Percentiles rank a stretch among this genome's conserved stretches.
Conservation (phyloP, 2,888 invertebrate genomes). For the Apodemia mormo region DNA sequence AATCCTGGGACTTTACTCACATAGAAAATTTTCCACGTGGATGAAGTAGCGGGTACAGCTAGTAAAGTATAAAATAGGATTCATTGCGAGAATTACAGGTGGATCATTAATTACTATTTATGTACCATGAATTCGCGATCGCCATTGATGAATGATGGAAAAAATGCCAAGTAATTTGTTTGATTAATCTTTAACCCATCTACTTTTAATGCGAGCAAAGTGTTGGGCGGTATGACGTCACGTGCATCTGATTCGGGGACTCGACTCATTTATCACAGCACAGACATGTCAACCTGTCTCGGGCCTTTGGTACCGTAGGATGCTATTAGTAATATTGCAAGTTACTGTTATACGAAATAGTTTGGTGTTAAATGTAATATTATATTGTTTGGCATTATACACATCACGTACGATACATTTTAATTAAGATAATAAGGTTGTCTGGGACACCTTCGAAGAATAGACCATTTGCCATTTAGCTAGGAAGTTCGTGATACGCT, state of each 20-base stretch:
- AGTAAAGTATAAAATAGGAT: background rate
- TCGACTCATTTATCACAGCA: conserved; percentile 39
- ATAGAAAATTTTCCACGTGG: too few species aligned
- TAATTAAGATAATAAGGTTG: too few species aligned
- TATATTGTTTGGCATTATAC: background rate
- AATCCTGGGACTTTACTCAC: too few species aligned
- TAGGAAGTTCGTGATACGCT: too few species aligned
- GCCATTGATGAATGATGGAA: conserved; percentile 8
- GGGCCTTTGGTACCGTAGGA: conserved; percentile 41
- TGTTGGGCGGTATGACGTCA: conserved; percentile 54
- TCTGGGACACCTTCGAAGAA: too few species aligned
- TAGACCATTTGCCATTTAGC: too few species aligned
- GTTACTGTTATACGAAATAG: conserved; percentile 33
- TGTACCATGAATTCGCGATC: background rate
- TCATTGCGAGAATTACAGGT: background rate
- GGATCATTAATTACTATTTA: background rate
- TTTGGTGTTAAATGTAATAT: conserved; percentile 18
- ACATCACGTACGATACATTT: too few species aligned
- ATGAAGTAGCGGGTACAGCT: too few species aligned
- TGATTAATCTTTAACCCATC: conserved; percentile 33
- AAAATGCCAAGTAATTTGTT: conserved; percentile 20
- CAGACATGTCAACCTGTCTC: conserved; percentile 39
- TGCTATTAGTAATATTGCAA: conserved; percentile 36
- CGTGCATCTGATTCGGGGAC: conserved; percentile 71
- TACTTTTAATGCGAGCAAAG: conserved; percentile 30